Percentiles rank a stretch among this genome's conserved stretches.
phyloP scores from a whole-genome alignment of 2,113 vertebrate genomes.

The Peromyscus californicus region DNA sequence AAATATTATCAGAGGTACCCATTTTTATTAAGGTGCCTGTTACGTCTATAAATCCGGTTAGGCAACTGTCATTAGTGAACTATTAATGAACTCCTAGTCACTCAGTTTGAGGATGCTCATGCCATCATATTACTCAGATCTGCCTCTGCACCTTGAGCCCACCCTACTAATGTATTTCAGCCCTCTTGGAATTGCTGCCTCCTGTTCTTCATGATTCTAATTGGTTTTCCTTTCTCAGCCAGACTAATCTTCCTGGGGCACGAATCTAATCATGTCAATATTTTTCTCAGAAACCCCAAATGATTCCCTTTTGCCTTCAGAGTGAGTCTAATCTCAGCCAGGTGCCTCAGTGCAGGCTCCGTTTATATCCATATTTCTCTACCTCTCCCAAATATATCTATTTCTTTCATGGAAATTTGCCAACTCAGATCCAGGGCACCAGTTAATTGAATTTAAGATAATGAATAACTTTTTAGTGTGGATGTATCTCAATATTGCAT shows the following conservation, averaged over 20 bases:
- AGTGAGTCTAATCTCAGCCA: constrained; percentile 18
- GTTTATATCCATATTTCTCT: neutral
- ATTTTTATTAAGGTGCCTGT: neutral
- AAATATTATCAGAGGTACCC: constrained; percentile 28
- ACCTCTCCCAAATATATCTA: neutral
- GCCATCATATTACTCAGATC: neutral
- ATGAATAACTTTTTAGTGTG: neutral
- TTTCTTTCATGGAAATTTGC: neutral
- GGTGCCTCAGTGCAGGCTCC: neutral
- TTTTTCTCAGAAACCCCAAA: constrained; percentile 60
- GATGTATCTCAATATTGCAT: neutral
- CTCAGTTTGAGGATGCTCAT: neutral
- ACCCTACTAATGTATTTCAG: neutral
- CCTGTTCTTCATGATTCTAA: constrained; percentile 34
- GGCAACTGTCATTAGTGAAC: neutral
- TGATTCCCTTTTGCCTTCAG: neutral
- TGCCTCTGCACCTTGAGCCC: neutral
- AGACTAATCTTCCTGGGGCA: constrained; percentile 67
- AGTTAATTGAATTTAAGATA: constrained; percentile 42
- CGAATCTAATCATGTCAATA: constrained; percentile 39
- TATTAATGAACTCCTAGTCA: neutral
- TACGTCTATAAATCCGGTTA: neutral
- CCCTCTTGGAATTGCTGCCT: constrained; percentile 23
- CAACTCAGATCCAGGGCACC: neutral
- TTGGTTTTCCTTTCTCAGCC: constrained; percentile 56